Percentiles rank a stretch among this genome's conserved stretches.
phyloP scores from a whole-genome alignment of 2,113 vertebrate genomes.

The Paramormyrops kingsleyae region DNA sequence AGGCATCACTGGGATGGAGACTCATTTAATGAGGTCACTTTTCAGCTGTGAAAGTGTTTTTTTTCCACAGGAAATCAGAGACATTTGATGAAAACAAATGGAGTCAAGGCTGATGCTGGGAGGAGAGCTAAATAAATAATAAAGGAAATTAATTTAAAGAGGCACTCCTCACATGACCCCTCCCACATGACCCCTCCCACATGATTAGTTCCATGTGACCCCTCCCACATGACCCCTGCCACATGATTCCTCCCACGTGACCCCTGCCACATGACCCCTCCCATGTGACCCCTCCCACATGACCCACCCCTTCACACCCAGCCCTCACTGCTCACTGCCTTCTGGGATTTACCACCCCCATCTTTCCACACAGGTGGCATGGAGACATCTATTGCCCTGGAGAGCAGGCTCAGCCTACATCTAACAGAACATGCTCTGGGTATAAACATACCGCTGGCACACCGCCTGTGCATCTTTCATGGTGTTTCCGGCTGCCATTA shows the following conservation, averaged over 20 bases:
- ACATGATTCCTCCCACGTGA: not conserved
- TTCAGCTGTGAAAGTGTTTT: not conserved
- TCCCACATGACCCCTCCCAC: not conserved
- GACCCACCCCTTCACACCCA: not conserved
- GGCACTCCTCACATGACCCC: not conserved
- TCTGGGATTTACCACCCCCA: not conserved
- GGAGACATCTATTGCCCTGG: not conserved
- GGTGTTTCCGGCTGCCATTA: conserved; percentile 79
- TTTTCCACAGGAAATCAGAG: not conserved
- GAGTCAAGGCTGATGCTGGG: not conserved
- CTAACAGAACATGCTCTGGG: not conserved
- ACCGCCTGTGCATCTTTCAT: conserved; percentile 90
- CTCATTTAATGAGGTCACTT: not conserved
- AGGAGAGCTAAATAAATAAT: not conserved
- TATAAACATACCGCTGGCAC: conserved; percentile 75
- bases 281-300: not conserved
- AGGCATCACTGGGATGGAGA: not conserved
- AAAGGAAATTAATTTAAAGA: not conserved
- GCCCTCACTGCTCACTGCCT: not conserved
- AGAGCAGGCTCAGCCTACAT: not conserved
- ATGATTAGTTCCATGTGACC: no score
- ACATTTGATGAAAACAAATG: not conserved
- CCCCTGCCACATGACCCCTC: not conserved
- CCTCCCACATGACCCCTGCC: not conserved
- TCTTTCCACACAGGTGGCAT: not conserved